Percentiles rank a stretch among this genome's conserved stretches.
These are phyloP conservation scores for Cryptophagus acutangulus DNA, from an alignment of 2,888 invertebrate species.

Conservation along the genomic window DNA sequence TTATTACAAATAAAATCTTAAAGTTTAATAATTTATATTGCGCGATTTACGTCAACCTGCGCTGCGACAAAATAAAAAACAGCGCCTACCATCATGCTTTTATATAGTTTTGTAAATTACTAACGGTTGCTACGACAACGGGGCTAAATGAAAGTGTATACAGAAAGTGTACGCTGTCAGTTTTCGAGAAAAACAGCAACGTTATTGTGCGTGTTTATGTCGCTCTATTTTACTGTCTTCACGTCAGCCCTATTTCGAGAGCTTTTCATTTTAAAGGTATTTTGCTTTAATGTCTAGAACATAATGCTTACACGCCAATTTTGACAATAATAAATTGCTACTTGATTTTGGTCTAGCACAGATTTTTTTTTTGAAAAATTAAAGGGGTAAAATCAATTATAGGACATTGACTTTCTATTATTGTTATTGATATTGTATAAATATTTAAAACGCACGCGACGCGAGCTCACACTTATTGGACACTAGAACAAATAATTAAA, in stretches of 20 bases:
- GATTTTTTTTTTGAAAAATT: too few species aligned
- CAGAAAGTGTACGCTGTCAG: conserved; percentile 3
- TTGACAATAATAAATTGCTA: too few species aligned
- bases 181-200: conserved; percentile 1
- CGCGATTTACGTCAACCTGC: neutral
- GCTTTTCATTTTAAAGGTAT: neutral
- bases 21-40: neutral
- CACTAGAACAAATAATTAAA: too few species aligned
- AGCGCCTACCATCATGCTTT: neutral
- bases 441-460: too few species aligned
- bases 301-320: too few species aligned
- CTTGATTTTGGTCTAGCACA: too few species aligned
- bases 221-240: neutral
- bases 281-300: neutral
- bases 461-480: too few species aligned
- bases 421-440: too few species aligned
- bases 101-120: neutral
- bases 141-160: conserved; percentile 3
- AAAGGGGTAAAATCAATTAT: too few species aligned
- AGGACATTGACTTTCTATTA: too few species aligned
- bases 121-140: conserved; percentile 5
- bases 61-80: neutral
- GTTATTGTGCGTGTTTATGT: conserved; percentile 5
- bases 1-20: neutral
- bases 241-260: neutral